Evolutionary conservation across 1,140 invertebrate species (phyloP), one percentile per base, ranked within the genome.

Genomic region (Drosophila pruinosa): DNA sequence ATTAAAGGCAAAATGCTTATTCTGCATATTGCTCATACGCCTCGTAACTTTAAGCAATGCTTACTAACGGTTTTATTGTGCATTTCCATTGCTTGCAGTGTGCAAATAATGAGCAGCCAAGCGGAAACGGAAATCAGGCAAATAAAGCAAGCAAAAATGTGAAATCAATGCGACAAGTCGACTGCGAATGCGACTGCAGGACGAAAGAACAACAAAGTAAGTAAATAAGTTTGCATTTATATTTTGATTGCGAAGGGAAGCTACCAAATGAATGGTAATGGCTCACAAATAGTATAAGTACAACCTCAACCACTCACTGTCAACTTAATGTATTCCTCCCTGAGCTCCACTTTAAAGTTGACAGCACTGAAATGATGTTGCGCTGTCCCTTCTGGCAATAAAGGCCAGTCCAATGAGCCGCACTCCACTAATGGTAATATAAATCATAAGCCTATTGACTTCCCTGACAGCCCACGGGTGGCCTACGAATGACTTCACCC

Each of bases 401-500:
- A 58, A 43, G 3, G 8, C 21, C 41, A 22, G 21, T 38, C 57
- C 72, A 85, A 77, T 81, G 70, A 86, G 62, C 62, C 70, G 62
- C 54, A 74, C 75, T 74, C 15, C 38, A 59, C 73, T 86, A 86
- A 86, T 86, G 81, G 70, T 45, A n/a, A 73, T 72, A 86, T 86
- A 86, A 88, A 86, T 86, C 81, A 86, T 86, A 86, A 81, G 77
- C 77, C 81, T 81, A 86, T 86, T 77, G 81, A 86, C 81, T 86
- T 41, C 56, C 53, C 43, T 48, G 56, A 65, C 68, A 69, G 75
- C 39, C 47, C 57, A 70, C 38, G 15, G 36, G 52, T 3, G 26
- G 15, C 38, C 62, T 56, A 41, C 34, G 61, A 76, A 70, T 68
- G 81, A 86, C 80, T 86, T 62, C 65, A 65, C 38, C 50, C 69